phyloP scores from a whole-genome alignment of 1,140 invertebrate genomes.

The Bombus pascuorum region DNA sequence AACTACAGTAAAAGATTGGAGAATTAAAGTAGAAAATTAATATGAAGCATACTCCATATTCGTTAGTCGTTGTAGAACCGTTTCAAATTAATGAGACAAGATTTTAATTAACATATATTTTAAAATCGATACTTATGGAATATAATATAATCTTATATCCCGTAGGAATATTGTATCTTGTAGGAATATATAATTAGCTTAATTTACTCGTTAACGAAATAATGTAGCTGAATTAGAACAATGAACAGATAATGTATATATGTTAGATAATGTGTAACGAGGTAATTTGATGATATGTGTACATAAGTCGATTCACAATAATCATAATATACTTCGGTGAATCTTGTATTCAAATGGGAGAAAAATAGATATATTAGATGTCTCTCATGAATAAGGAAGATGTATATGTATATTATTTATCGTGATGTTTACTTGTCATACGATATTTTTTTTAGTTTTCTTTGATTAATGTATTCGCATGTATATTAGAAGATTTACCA shows the following conservation, averaged over 20 bases:
- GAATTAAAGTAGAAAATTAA: too few species aligned
- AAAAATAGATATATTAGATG: too few species aligned
- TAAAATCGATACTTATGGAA: not conserved
- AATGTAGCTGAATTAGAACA: not conserved
- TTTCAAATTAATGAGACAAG: not conserved
- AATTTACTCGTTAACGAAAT: not conserved
- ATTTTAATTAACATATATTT: not conserved
- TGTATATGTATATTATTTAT: not conserved
- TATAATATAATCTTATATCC: not conserved
- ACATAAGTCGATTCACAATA: not conserved
- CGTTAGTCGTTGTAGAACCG: not conserved
- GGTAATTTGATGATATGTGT: not conserved
- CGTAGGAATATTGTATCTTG: not conserved
- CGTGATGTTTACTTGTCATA: not conserved
- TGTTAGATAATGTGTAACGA: not conserved
- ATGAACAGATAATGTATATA: not conserved
- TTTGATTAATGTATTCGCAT: too few species aligned
- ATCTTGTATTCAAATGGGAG: not conserved
- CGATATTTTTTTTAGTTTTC: not conserved
- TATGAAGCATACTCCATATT: too few species aligned
- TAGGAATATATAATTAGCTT: not conserved
- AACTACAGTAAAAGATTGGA: too few species aligned
- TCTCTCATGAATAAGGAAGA: not conserved
- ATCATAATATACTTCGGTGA: not conserved
- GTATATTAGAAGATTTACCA: not conserved